Base-by-base conservation (phyloP, 2,888 invertebrate species). In the Stenichneumon culpator region DNA sequence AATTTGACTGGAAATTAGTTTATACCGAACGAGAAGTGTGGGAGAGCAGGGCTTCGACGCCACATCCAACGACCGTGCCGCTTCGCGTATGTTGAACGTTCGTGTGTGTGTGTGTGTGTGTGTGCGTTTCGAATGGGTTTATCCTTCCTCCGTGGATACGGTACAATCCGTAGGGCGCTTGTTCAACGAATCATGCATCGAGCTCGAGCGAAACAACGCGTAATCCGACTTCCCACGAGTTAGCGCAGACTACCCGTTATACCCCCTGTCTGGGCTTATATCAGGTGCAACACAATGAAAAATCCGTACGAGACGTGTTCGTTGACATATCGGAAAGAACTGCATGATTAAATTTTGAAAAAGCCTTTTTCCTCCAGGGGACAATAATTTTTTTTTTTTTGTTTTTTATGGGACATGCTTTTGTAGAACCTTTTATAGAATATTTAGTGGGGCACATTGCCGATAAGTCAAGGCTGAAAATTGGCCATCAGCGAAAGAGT, bases 1-100 rank as follows among this genome's bases (percentile, higher is more conserved):
- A 91, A 92, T 92, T 92, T 90, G 88, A 88, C 82, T 80, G 88
- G 88, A 91, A 92, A 92, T 91, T 89, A 89, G 90, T 92, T 92
- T 90, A 87, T 88, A 83, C 54, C 82, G 89, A 88, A 86, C 87
- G 84, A 83, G 84, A 77, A 78, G 69, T 78, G 44, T 63, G 52
- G 79, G 73, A 80, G 70, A 63, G 79, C 52, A 60, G 63, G 57
- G 63, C 50, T 57, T 80, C 74, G 73, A 77, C 22, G 68, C 44
- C 77, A 54, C 47, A 78, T 44, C 16, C 52, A 36, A 60, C 65
- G 73, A 72, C 36, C 54, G 63, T 44, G 69, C 70, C 36, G 39
- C 25, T 68, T 68, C 77, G 72, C 50, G 68, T 39, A 60, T 60
- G 68, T 63, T 25, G 60, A 28, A 32, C 28, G 19, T 25, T 36